phyloP scores from a whole-genome alignment of 2,888 invertebrate genomes.

The Stenodema calcarata region DNA sequence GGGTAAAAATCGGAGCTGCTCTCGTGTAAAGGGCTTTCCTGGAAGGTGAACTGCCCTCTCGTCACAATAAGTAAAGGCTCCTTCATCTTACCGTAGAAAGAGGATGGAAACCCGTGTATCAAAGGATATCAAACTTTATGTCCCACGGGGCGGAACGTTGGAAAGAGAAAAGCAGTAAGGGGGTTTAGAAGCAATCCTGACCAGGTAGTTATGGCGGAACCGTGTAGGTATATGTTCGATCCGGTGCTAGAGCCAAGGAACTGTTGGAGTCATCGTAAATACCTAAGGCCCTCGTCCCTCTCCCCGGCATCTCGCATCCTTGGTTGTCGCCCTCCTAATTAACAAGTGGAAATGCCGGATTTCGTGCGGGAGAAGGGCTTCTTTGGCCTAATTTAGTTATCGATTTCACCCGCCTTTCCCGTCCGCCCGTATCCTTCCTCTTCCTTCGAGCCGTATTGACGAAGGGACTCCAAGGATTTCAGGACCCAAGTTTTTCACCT shows the following conservation, averaged over 20 bases:
- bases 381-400: constrained; percentile 41
- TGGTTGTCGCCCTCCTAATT: constrained; percentile 17
- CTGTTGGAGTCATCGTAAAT: constrained; percentile 40
- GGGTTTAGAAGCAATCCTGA: constrained; percentile 6
- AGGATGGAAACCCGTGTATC: not conserved
- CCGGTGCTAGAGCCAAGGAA: constrained; percentile 23
- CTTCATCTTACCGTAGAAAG: constrained; percentile 5
- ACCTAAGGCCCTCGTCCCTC: not conserved
- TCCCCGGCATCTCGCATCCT: not conserved
- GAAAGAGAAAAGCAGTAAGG: not conserved
- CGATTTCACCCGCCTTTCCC: not conserved
- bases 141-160: not conserved
- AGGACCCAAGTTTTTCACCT: not conserved
- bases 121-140: constrained; percentile 36
- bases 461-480: not conserved
- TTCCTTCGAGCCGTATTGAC: not conserved
- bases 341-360: constrained; percentile 11
- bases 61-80: not conserved
- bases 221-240: not conserved
- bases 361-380: constrained; percentile 9
- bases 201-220: constrained; percentile 21
- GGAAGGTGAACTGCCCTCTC: not conserved
- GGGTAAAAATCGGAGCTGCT: not conserved
- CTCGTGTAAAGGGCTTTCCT: not conserved
- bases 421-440: not conserved